These are phyloP conservation scores for Hipparchia semele DNA, from an alignment of 2,888 invertebrate genomes.

Conservation along the genomic window DNA sequence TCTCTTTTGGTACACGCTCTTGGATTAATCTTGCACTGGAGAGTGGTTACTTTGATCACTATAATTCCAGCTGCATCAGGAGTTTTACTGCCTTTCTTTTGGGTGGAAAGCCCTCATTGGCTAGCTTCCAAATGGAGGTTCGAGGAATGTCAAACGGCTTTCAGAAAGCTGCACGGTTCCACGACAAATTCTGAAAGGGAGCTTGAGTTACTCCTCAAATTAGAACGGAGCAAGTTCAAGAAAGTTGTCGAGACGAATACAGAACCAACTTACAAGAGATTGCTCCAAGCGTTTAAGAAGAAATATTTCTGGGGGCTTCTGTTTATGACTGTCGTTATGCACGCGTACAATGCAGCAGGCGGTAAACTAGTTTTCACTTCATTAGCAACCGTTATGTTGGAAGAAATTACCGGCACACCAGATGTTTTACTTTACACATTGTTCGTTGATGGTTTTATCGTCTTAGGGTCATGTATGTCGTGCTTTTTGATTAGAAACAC, in stretches of 20 bases:
- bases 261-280: slow-evolving; percentile 9
- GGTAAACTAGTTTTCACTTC: slow-evolving; percentile 39
- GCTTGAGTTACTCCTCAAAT: slow-evolving; percentile 39
- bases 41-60: slow-evolving; percentile 37
- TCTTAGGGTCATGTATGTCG: slow-evolving; percentile 20
- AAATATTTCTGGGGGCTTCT: slow-evolving; percentile 38
- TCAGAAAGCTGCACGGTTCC: slow-evolving; percentile 34
- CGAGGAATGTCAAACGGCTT: slow-evolving; percentile 36
- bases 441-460: slow-evolving; percentile 15
- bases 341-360: slow-evolving; percentile 35
- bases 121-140: slow-evolving; percentile 42
- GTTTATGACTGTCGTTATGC: slow-evolving; percentile 27
- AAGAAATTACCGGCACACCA: slow-evolving; percentile 19
- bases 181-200: slow-evolving; percentile 27
- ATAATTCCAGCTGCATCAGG: slow-evolving; percentile 30
- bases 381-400: slow-evolving; percentile 27
- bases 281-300: slow-evolving; percentile 26
- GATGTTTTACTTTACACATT: slow-evolving; percentile 20
- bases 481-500: slow-evolving; percentile 17
- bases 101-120: slow-evolving; percentile 44
- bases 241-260: slow-evolving; percentile 13
- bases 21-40: slow-evolving; percentile 39
- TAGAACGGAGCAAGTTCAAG: slow-evolving; percentile 36
- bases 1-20: slow-evolving; percentile 34
- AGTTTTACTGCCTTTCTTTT: slow-evolving; percentile 34